phyloP scores from a whole-genome alignment of 2,113 vertebrate genomes.

The Megaceryle maxima region DNA sequence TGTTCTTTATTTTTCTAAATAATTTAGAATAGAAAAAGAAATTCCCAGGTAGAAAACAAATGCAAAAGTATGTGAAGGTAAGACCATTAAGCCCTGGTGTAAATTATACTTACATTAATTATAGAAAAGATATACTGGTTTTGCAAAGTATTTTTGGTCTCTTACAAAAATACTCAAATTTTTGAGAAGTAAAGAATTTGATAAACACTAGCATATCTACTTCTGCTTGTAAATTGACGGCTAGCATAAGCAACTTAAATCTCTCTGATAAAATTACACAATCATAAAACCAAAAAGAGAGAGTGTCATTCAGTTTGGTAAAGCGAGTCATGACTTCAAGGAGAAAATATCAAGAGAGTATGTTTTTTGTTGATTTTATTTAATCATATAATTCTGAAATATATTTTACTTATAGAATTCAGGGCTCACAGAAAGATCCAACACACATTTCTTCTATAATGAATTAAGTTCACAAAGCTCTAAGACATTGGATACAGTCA shows the following conservation, averaged over 20 bases:
- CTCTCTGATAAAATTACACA: not conserved
- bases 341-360: not conserved
- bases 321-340: not conserved
- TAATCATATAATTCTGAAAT: not conserved
- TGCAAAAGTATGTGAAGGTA: not conserved
- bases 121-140: not conserved
- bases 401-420: not conserved
- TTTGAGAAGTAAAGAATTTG: not conserved
- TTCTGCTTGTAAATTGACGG: not conserved
- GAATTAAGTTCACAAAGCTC: not conserved
- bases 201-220: not conserved
- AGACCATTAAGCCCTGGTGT: not conserved
- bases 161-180: not conserved
- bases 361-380: not conserved
- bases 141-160: not conserved
- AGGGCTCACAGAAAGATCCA: not conserved
- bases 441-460: not conserved
- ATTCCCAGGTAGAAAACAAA: not conserved
- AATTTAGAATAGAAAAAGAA: not conserved
- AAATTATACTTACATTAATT: not conserved
- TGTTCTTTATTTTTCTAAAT: not conserved
- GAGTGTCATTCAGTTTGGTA: fast-evolving
- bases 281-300: not conserved
- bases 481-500: not conserved
- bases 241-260: not conserved